These are phyloP conservation scores for Leucoptera coffeella DNA, from an alignment of 2,888 invertebrate species.

Conservation along the genomic window DNA sequence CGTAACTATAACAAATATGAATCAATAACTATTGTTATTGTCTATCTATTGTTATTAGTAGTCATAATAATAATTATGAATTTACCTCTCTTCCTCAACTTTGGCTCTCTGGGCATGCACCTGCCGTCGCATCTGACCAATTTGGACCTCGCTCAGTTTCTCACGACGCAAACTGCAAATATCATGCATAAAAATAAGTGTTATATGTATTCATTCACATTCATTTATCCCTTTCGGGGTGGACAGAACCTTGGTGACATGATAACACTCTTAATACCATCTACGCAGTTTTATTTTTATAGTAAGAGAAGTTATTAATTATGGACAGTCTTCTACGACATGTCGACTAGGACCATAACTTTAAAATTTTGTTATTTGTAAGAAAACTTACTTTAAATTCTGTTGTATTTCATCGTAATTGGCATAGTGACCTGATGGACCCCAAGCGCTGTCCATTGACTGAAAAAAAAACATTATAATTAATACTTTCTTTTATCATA, in stretches of 20 bases:
- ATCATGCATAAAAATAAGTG: too few relatives aligned
- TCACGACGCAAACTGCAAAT: constrained; percentile 57
- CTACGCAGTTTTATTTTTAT: too few relatives aligned
- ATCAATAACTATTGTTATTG: too few relatives aligned
- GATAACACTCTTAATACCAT: too few relatives aligned
- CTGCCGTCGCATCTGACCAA: constrained; percentile 75
- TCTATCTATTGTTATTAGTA: not conserved
- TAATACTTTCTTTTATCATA: not conserved
- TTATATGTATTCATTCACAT: too few relatives aligned
- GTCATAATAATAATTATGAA: not conserved
- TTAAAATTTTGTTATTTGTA: constrained; percentile 6
- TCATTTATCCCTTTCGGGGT: too few relatives aligned
- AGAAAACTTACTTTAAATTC: constrained; percentile 65
- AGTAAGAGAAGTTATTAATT: too few relatives aligned
- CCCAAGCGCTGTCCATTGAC: constrained; percentile 45
- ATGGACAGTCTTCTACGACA: not conserved
- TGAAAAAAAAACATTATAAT: constrained; percentile 11
- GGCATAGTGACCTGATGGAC: constrained; percentile 63
- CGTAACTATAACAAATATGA: too few relatives aligned
- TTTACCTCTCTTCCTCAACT: constrained; percentile 77
- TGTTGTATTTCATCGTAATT: constrained; percentile 83
- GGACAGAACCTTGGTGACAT: too few relatives aligned
- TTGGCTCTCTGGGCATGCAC: constrained; percentile 73
- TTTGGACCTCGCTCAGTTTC: constrained; percentile 72
- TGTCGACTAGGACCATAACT: not conserved